Percentiles rank a stretch among this genome's conserved stretches.
phyloP scores from a whole-genome alignment of 2,113 vertebrate genomes.

The Hipposideros armiger region DNA sequence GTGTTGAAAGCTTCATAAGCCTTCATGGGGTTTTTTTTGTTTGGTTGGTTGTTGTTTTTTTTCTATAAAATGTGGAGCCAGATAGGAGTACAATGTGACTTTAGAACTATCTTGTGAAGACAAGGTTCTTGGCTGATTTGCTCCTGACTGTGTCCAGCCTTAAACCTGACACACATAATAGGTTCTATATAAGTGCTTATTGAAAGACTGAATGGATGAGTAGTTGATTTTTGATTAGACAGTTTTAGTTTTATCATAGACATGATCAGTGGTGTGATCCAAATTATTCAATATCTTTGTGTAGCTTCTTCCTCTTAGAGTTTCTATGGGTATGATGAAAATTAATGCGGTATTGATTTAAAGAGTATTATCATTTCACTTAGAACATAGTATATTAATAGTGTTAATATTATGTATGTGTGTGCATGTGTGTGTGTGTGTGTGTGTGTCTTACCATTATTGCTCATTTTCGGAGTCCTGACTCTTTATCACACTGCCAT shows the following conservation, averaged over 20 bases:
- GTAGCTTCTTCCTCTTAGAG: background rate
- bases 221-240: slow-evolving; percentile 4
- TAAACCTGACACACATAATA: background rate
- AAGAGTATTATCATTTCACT: background rate
- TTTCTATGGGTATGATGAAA: background rate
- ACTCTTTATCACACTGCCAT: background rate
- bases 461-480: background rate
- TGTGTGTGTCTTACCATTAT: background rate
- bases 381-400: slow-evolving; percentile 16
- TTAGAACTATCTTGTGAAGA: slow-evolving; percentile 13
- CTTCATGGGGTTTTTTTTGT: background rate
- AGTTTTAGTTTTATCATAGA: background rate
- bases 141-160: background rate
- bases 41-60: background rate
- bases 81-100: background rate
- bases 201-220: background rate
- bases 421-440: fast-evolving
- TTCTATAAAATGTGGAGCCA: background rate
- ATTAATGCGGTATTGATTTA: background rate
- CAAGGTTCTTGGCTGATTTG: background rate
- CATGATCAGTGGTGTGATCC: background rate
- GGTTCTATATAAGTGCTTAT: background rate
- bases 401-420: background rate
- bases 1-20: background rate
- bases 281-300: slow-evolving; percentile 29